Evolutionary conservation across 2,797 vertebrate genomes (phyloP).

Genomic region (Pangasius sanitwongsei): DNA sequence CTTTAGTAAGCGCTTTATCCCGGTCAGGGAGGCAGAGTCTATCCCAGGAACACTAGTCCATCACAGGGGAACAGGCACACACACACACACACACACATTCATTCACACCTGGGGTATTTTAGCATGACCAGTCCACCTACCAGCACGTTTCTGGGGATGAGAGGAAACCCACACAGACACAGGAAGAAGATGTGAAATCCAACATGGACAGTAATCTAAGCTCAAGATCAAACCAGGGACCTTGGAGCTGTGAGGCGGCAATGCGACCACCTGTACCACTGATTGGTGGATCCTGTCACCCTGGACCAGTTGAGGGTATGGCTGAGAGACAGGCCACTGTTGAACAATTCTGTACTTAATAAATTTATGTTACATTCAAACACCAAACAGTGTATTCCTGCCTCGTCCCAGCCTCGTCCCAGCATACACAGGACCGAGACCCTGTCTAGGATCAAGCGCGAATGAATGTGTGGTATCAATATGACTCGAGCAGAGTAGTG

Average conservation of each 20-base stretch:
- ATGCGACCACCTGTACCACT: background rate
- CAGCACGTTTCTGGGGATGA: background rate
- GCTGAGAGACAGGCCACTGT: background rate
- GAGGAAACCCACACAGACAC: background rate
- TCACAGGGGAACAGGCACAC: background rate
- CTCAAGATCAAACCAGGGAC: background rate
- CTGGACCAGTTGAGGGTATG: background rate
- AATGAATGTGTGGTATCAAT: background rate
- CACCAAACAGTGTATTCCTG: background rate
- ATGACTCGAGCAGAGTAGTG: background rate
- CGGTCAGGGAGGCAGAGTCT: background rate
- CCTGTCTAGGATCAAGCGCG: background rate
- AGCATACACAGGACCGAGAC: background rate
- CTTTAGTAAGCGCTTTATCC: background rate
- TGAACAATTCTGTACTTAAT: background rate
- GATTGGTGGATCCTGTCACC: background rate
- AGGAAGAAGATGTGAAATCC: background rate
- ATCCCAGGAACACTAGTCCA: background rate
- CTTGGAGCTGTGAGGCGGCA: background rate
- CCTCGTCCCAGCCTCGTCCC: background rate
- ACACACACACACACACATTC: background rate
- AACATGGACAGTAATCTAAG: background rate
- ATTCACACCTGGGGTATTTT: background rate
- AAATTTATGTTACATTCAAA: background rate
- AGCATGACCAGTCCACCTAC: background rate